These are phyloP conservation scores for Rhimphoctona megacephalus DNA, from an alignment of 2,888 invertebrate species.

Conservation along the genomic window DNA sequence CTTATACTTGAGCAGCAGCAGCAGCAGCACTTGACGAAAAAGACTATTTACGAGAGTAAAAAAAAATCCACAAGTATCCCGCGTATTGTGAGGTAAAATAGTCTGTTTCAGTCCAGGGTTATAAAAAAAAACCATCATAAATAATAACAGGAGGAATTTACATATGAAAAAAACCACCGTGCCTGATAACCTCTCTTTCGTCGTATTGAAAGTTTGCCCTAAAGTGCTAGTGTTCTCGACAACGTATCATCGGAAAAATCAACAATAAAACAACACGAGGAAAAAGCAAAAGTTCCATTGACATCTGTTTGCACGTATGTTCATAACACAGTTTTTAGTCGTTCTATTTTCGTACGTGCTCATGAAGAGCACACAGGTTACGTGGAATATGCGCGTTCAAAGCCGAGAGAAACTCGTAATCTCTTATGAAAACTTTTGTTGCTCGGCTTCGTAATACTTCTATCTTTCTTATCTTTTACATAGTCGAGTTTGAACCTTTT, in stretches of 20 bases:
- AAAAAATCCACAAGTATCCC: background rate
- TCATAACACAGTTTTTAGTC: constrained; percentile 30
- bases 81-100: constrained; percentile 11
- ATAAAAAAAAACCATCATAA: background rate
- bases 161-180: constrained; percentile 1
- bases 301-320: constrained; percentile 53
- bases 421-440: background rate
- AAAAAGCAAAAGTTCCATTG: constrained; percentile 13
- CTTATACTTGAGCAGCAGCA: background rate
- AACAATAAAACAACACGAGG: constrained; percentile 1
- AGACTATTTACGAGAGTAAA: background rate
- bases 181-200: constrained; percentile 28
- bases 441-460: background rate
- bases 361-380: constrained; percentile 24
- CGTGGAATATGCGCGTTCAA: background rate
- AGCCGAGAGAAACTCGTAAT: background rate
- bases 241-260: background rate
- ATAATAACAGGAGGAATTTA: background rate
- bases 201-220: background rate
- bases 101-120: background rate
- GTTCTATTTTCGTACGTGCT: constrained; percentile 62
- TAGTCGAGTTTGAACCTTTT: background rate
- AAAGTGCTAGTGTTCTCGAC: background rate
- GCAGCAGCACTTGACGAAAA: constrained; percentile 6
- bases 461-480: background rate